These are phyloP conservation scores for Riparia riparia DNA, from an alignment of 2,113 vertebrate species.

Conservation along the genomic window DNA sequence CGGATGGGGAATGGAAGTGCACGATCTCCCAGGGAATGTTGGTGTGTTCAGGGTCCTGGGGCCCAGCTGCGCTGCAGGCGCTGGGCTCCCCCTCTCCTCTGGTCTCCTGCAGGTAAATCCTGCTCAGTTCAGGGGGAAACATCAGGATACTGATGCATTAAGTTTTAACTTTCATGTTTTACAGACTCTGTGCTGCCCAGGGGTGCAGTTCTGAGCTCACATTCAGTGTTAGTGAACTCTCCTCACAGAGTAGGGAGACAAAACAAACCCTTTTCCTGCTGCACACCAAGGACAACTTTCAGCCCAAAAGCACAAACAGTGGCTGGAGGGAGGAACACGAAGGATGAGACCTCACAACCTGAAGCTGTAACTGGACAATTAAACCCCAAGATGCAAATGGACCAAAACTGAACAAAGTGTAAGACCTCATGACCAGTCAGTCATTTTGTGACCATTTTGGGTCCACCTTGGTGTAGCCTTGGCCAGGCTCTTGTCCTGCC, in stretches of 20 bases:
- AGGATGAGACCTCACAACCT: background rate
- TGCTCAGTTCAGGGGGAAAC: background rate
- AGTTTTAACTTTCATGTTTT: background rate
- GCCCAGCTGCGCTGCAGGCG: background rate
- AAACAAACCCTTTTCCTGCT: background rate
- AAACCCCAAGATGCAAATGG: background rate
- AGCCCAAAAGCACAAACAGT: background rate
- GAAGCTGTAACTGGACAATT: background rate
- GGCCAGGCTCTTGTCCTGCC: background rate
- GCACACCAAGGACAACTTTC: background rate
- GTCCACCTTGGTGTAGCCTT: background rate
- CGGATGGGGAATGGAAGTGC: fast-evolving
- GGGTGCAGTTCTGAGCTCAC: background rate
- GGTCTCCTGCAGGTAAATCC: background rate
- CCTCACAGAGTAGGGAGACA: background rate
- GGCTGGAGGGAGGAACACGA: background rate
- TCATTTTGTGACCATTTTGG: background rate
- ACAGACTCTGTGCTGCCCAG: background rate
- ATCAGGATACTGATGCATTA: background rate
- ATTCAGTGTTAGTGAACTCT: background rate
- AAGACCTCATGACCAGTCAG: background rate
- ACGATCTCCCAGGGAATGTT: fast-evolving
- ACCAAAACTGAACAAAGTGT: background rate
- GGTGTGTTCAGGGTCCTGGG: fast-evolving
- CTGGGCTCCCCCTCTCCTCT: background rate